phyloP scores from a whole-genome alignment of 2,888 invertebrate genomes.

The Ceramica pisi region DNA sequence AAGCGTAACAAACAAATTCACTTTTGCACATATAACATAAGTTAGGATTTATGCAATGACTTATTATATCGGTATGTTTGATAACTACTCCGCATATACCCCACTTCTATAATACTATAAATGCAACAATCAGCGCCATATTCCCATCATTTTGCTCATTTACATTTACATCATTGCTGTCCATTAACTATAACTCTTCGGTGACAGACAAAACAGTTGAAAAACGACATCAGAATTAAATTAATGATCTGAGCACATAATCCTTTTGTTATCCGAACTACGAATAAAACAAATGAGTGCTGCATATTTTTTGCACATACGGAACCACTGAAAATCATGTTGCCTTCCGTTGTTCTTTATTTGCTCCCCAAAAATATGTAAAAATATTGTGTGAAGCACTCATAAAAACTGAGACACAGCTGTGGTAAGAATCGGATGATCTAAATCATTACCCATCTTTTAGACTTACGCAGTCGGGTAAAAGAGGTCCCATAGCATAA shows the following conservation, averaged over 20 bases:
- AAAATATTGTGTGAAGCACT: slow-evolving; percentile 33
- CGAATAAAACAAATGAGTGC: slow-evolving; percentile 13
- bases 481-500: slow-evolving; percentile 20
- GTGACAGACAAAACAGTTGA: slow-evolving; percentile 3
- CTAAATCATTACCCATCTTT: slow-evolving; percentile 6
- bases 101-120: no score
- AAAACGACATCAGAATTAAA: slow-evolving; percentile 6
- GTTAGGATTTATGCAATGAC: no score
- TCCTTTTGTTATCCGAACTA: neutral
- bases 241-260: slow-evolving; percentile 5
- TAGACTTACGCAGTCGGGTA: neutral
- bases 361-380: slow-evolving; percentile 30
- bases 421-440: slow-evolving; percentile 39
- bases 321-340: slow-evolving; percentile 9
- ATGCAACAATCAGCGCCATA: neutral
- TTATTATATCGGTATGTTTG: no score
- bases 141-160: neutral
- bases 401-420: slow-evolving; percentile 51
- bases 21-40: no score
- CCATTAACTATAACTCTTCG: neutral
- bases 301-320: neutral
- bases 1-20: no score
- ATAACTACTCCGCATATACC: neutral
- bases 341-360: neutral
- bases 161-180: no score